These are phyloP conservation scores for Dromas ardeola DNA, from an alignment of 2,113 vertebrate genomes.

Conservation along the genomic window DNA sequence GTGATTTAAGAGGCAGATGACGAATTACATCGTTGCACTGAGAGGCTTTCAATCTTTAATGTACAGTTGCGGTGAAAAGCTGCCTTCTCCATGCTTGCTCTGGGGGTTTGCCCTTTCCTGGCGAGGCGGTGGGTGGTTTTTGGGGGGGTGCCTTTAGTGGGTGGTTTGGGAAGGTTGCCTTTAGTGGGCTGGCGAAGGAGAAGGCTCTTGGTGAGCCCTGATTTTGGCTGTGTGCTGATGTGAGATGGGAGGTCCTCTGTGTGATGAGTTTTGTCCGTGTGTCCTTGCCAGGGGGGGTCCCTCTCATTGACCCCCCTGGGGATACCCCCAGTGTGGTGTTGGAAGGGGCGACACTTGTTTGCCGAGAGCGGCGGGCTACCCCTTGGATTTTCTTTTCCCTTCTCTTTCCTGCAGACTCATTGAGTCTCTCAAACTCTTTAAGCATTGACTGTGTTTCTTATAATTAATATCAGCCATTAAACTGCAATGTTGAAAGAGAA, in stretches of 20 bases:
- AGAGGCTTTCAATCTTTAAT: constrained; percentile 32
- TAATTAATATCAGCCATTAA: constrained; percentile 79
- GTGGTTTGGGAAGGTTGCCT: not conserved
- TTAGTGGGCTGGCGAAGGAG: not conserved
- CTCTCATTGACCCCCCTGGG: not conserved
- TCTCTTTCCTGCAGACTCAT: not conserved
- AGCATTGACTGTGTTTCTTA: constrained; percentile 51
- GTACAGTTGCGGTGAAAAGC: not conserved
- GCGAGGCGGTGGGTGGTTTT: not conserved
- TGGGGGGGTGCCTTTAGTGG: not conserved
- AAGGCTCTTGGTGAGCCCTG: not conserved
- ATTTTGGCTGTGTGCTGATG: not conserved
- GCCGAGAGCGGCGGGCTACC: not conserved
- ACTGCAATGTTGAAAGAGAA: constrained; percentile 70
- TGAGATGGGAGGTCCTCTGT: not conserved
- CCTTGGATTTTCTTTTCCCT: not conserved
- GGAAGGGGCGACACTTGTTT: not conserved
- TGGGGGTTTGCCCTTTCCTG: not conserved
- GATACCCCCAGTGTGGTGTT: rapidly evolving
- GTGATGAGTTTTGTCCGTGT: not conserved
- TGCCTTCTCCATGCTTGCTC: not conserved
- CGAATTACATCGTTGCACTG: not conserved
- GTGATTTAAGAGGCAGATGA: constrained; percentile 49
- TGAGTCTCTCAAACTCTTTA: constrained; percentile 51
- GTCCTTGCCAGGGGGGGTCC: not conserved